Base-by-base conservation (phyloP, 2,888 invertebrate species). In the Choreutis nemorana region DNA sequence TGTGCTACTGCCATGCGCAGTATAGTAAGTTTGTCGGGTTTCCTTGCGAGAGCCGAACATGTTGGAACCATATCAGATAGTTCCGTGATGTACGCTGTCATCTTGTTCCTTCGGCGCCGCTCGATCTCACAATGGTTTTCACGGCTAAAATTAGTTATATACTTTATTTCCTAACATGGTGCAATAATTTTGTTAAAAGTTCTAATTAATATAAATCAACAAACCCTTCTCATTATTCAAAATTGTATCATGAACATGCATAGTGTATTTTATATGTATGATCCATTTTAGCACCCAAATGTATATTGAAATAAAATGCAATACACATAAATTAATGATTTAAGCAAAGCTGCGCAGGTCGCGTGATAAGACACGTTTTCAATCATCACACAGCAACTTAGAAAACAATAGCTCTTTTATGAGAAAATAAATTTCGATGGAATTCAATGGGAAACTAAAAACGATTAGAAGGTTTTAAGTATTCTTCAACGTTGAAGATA, bases 91-190 rank as follows among this genome's bases (percentile, higher is more conserved):
- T 99, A 99, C 46, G 97, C 95, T 50, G 98, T 97, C 99, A 99
- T 99, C 89, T 99, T 99, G 85, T 98, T 98, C 50, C 99, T 87
- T 50, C 99, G 85, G 49, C 98, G 87, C 48, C 99, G 86, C 78
- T 99, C 99, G 67, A 99, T 99, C 81, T 98, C 97, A 79, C 97
- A 97, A 80, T 98, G 97, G 70, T 97, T 97, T 83, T 97, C 97
- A 66, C 97, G 92, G 77, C 92, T 87, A 42, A 15, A 46, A 50
- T 26, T 26, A 13, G 23, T 26, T 9, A 10, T 7, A 29, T n/a
- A n/a, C n/a, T n/a, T n/a, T n/a, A n/a, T n/a, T n/a, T n/a, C n/a
- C n/a, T n/a, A n/a, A n/a, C n/a, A n/a, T n/a, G n/a, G n/a, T n/a
- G n/a, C n/a, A n/a, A n/a, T n/a, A n/a, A n/a, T n/a, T n/a, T n/a